Evolutionary conservation across 2,113 vertebrate species (phyloP).

Genomic region (Seriola dumerili): DNA sequence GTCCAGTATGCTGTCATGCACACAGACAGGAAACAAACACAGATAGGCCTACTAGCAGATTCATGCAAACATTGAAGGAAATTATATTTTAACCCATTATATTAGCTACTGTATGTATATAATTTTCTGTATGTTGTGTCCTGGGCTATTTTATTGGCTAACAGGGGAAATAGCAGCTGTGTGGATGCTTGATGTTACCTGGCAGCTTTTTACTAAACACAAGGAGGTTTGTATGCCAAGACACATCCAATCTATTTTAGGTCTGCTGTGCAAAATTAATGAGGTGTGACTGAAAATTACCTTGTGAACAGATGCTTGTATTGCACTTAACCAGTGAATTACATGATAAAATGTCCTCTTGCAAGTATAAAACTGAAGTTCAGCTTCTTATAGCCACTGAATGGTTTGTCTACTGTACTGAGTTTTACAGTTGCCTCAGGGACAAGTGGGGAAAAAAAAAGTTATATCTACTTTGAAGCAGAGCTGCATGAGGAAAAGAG

Average conservation of each 20-base stretch:
- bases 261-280: slow-evolving; percentile 30
- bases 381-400: neutral
- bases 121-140: neutral
- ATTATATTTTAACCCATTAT: neutral
- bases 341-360: slow-evolving; percentile 6
- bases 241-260: slow-evolving; percentile 62
- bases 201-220: slow-evolving; percentile 44
- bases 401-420: neutral
- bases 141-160: neutral
- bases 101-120: neutral
- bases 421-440: neutral
- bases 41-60: neutral
- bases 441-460: slow-evolving; percentile 15
- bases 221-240: slow-evolving; percentile 42
- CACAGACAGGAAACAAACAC: neutral
- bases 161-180: slow-evolving; percentile 15
- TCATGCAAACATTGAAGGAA: neutral
- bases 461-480: slow-evolving; percentile 24
- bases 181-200: slow-evolving; percentile 35
- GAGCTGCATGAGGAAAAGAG: neutral
- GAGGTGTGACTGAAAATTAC: slow-evolving; percentile 48
- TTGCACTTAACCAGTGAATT: neutral
- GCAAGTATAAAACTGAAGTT: neutral
- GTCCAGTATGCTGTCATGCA: neutral
- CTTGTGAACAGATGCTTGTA: slow-evolving; percentile 24